Evolutionary conservation across 2,113 vertebrate genomes (phyloP), one percentile per base, ranked within the genome.

Genomic region (Bombycilla garrulus): DNA sequence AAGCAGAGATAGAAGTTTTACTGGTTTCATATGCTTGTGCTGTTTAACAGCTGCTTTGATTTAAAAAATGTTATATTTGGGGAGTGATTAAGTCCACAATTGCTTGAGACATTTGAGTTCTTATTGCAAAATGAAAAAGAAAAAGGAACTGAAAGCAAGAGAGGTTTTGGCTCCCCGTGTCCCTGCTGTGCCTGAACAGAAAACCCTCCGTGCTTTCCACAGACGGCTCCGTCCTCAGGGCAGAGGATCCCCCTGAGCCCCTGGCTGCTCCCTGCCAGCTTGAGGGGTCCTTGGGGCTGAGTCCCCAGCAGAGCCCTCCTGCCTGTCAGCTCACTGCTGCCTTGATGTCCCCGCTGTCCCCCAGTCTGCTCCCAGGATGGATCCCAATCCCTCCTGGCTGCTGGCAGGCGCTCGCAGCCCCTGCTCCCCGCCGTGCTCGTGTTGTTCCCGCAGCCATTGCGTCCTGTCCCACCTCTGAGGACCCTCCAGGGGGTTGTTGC

Each of bases 31-130:
- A 81, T 91, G 93, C 88, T 89, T 44, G 50, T 38, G 57, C 79
- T 88, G 67, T n/a, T 58, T 81, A 89, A 61, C 93, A 96, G 93
- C 93, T 94, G 96, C 96, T 94, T 95, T 18, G 81, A 95, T 95
- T 96, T 97, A 83, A 94, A 84, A 85, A 95, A 53, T 78, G 51
- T 94, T 91, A 85, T 72, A n/a, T 86, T 92, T 66, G 44, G 90
- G 79, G 86, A 96, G 81, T 94, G 81, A 96, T 95, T 93, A 92
- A 95, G 81, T 79, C 71, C 76, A 64, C 93, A 95, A 97, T 94
- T 96, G 88, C 86, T 97, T 74, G 56, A 91, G 95, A 92, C 80
- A 6, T 92, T 94, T 78, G 69, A 70, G 71, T 92, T 88, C 92
- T 91, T 95, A 62, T 40, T 95, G 89, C 71, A 95, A 91, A 90